Evolutionary conservation across 2,113 vertebrate genomes (phyloP), one percentile per base, ranked within the genome.

Genomic region (Poeciliopsis retropinna): DNA sequence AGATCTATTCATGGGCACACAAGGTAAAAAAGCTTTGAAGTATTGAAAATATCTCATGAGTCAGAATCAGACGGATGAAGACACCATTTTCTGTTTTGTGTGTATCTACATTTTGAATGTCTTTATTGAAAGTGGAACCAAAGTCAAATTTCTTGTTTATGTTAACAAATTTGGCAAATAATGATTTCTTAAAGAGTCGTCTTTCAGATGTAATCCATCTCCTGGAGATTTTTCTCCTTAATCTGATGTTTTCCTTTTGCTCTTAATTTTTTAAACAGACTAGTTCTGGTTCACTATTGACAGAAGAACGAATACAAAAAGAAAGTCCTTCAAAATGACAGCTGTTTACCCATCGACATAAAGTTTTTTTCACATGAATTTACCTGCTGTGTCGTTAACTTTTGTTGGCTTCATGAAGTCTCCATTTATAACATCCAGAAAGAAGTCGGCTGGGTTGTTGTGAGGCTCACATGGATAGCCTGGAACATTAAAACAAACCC

Each of bases 371-470:
- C 68, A n/a, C 14, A 19, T 31, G 31, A 1, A 0, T 0, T 71
- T 84, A 99, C 97, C 96, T 92, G 83, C 69, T 2, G 32, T 68
- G 47, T 75, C 74, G 0, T 85, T 73, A 0, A 69, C 76, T 89
- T 92, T 96, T 67, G 68, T 94, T 62, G 3, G 89, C 51, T 47
- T 91, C 0, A 93, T 94, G 5, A 94, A 96, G 76, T 97, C 95
- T 86, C 97, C 97, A 9, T 98, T 98, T 64, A 98, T 96, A 74
- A 99, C 39, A 8, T 98, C 97, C 84, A 99, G 89, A 74, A 99
- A 98, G 71, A 99, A 99, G 84, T 99, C 98, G 0, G 97, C 96
- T 9, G 98, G 98, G 82, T 99, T 99, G 93, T 99, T 98, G 89
- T 96, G 96, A 0, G 95, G 86, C 86, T 99, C 97, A 27, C 97